Conservation (phyloP, 2,888 invertebrate genomes). For the Dorcus hopei region DNA sequence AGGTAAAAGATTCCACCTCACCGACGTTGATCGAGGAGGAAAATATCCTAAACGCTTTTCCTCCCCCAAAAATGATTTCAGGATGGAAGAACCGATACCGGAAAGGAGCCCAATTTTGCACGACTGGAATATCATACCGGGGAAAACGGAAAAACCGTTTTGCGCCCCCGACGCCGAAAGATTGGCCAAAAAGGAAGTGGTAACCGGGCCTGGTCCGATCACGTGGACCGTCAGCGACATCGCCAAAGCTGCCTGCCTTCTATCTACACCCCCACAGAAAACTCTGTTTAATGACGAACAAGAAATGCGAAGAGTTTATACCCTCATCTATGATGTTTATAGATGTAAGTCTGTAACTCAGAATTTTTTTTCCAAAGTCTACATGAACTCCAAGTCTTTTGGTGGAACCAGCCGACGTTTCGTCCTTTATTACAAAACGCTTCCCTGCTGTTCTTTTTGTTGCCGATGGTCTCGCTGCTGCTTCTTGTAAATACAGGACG, state of each 20-base stretch:
- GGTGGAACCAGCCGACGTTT: too few relatives aligned
- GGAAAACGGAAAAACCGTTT: constrained; percentile 27
- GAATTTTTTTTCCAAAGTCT: too few relatives aligned
- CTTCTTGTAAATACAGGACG: too few relatives aligned
- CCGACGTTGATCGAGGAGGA: too few relatives aligned
- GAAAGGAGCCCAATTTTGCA: constrained; percentile 32
- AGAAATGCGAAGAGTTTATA: constrained; percentile 70
- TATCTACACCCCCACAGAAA: constrained; percentile 52
- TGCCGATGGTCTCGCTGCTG: too few relatives aligned
- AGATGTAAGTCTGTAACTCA: constrained; percentile 57
- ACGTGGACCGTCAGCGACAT: constrained; percentile 51
- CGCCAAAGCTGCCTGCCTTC: constrained; percentile 57
- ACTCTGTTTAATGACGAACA: constrained; percentile 62
- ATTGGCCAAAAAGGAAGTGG: constrained; percentile 16
- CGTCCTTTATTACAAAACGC: too few relatives aligned
- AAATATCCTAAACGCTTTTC: not conserved
- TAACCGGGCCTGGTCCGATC: constrained; percentile 29
- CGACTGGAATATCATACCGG: constrained; percentile 43
- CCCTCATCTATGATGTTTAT: constrained; percentile 71
- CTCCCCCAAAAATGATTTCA: constrained; percentile 12
- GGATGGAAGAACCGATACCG: constrained; percentile 32
- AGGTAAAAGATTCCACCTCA: not conserved
- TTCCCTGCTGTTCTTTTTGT: too few relatives aligned
- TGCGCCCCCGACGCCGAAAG: constrained; percentile 25
- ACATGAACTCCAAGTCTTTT: too few relatives aligned